Evolutionary conservation across 2,888 invertebrate genomes (phyloP).

Genomic region (Dendrolimus houi): DNA sequence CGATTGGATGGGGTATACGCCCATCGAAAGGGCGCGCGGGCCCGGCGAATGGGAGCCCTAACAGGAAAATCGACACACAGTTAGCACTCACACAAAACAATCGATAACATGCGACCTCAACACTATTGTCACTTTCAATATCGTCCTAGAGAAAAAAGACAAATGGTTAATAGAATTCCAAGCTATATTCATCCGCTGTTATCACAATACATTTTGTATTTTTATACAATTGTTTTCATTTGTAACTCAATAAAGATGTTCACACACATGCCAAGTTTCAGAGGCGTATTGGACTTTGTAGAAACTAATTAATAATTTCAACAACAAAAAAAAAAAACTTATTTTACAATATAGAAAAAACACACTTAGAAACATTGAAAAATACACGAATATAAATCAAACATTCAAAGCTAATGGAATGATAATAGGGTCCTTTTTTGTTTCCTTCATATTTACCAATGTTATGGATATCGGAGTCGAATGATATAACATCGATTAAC

Average conservation of each 20-base stretch:
- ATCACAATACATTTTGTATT: conserved; percentile 29
- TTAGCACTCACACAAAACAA: conserved; percentile 78
- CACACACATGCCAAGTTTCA: conserved; percentile 53
- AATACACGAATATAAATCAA: conserved; percentile 45
- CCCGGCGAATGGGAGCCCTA: conserved; percentile 95
- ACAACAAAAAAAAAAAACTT: conserved; percentile 18
- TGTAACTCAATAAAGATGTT: conserved; percentile 17
- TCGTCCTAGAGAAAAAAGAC: conserved; percentile 9
- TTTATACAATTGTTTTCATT: conserved; percentile 16
- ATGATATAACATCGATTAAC: conserved; percentile 58
- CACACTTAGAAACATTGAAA: conserved; percentile 35
- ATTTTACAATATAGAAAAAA: conserved; percentile 31
- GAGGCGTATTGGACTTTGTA: conserved; percentile 19
- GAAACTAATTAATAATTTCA: conserved; percentile 12
- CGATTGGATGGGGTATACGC: conserved; percentile 92
- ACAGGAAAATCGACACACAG: conserved; percentile 72
- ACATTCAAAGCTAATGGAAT: conserved; percentile 70
- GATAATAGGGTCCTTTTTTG: conserved; percentile 24
- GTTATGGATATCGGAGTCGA: conserved; percentile 29
- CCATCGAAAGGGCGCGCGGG: conserved; percentile 93
- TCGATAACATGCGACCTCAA: conserved; percentile 59
- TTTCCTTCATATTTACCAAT: conserved; percentile 17
- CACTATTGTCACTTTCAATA: conserved; percentile 37
- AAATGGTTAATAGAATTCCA: conserved; percentile 37
- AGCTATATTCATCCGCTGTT: conserved; percentile 44